Evolutionary conservation across 2,888 invertebrate species (phyloP).

Genomic region (Nysson spinosus): DNA sequence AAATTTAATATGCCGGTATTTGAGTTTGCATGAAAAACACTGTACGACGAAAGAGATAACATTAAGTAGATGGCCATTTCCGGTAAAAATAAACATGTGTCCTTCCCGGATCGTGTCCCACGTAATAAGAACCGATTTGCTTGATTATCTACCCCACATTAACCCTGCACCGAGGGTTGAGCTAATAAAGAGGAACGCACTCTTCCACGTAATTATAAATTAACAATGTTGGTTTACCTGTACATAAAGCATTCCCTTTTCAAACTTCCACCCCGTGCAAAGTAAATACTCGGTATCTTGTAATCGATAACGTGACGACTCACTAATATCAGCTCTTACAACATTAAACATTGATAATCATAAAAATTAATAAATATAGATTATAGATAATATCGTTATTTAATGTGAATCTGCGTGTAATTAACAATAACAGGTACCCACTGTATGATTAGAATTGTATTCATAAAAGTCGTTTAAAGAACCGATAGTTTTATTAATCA

Average conservation of each 20-base stretch:
- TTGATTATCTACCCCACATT: slow-evolving; percentile 46
- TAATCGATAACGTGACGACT: neutral
- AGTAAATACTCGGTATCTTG: slow-evolving; percentile 15
- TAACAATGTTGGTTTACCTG: slow-evolving; percentile 44
- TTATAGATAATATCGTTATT: no score
- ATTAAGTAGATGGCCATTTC: slow-evolving; percentile 27
- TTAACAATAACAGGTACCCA: no score
- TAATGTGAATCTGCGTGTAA: no score
- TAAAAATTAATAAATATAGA: no score
- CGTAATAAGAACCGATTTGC: slow-evolving; percentile 53
- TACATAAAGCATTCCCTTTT: slow-evolving; percentile 28
- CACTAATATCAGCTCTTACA: no score
- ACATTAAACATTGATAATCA: no score
- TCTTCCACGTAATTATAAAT: slow-evolving; percentile 42
- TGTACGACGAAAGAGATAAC: neutral
- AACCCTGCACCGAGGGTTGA: slow-evolving; percentile 33
- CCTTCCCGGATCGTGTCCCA: slow-evolving; percentile 20
- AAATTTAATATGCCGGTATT: no score
- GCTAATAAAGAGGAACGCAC: slow-evolving; percentile 47
- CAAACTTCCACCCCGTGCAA: slow-evolving; percentile 21
- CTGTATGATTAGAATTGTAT: no score
- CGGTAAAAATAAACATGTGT: slow-evolving; percentile 42
- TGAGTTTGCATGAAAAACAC: slow-evolving; percentile 7
- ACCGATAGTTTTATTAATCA: no score
- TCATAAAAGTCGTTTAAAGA: no score